Evolutionary conservation across 2,888 invertebrate species (phyloP).

Genomic region (Loripinus fragilis): DNA sequence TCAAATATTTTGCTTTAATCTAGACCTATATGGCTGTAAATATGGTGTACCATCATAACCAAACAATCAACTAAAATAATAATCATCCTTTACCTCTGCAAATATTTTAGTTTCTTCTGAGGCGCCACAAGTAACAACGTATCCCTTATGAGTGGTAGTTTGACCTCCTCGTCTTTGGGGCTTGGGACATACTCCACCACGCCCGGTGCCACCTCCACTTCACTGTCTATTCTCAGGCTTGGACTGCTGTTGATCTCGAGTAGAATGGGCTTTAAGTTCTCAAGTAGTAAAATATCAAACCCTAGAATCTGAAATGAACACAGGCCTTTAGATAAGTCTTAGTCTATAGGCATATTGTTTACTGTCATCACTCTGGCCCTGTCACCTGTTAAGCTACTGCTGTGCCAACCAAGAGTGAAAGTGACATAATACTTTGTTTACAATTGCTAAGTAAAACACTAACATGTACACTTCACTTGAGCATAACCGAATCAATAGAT

Average conservation of each 20-base stretch:
- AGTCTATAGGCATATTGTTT: conserved; percentile 85
- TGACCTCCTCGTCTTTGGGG: conserved; percentile 83
- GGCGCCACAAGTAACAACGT: conserved; percentile 83
- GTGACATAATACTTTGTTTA: too few species aligned
- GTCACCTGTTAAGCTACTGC: too few species aligned
- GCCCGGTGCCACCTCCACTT: conserved; percentile 79
- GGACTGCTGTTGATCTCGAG: conserved; percentile 85
- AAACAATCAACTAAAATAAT: too few species aligned
- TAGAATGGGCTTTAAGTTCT: conserved; percentile 83
- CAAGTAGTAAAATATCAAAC: conserved; percentile 84
- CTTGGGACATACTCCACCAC: conserved; percentile 75
- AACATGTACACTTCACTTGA: too few species aligned
- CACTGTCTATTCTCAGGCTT: conserved; percentile 83
- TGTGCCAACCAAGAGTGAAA: too few species aligned
- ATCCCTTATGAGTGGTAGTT: conserved; percentile 84
- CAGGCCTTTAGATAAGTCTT: conserved; percentile 83
- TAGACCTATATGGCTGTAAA: too few species aligned
- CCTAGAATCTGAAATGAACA: conserved; percentile 84
- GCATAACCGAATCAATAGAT: too few species aligned
- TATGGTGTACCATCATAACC: too few species aligned
- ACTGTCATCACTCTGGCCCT: too few species aligned
- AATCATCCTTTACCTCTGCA: conserved; percentile 56
- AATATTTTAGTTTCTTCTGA: conserved; percentile 64
- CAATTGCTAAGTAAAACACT: too few species aligned
- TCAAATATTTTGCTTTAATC: too few species aligned